Conservation (phyloP, 2,888 invertebrate species). For the Pristionchus entomophagus region DNA sequence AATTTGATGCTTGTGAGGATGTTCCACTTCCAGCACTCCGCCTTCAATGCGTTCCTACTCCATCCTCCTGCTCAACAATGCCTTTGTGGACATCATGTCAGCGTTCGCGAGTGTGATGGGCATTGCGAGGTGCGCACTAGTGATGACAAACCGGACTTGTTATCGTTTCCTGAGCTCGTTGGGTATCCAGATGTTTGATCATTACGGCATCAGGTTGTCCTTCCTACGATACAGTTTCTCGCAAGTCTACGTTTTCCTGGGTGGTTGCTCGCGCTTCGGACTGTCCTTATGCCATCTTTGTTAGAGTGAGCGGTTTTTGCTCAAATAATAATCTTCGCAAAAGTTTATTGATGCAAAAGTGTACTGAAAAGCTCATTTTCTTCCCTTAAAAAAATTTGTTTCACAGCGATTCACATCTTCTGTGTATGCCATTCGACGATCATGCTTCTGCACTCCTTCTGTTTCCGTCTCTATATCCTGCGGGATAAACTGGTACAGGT, state of each 20-base stretch:
- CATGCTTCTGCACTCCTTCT: background rate
- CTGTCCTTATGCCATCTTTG: background rate
- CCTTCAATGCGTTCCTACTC: constrained; percentile 1
- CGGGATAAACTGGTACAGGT: background rate
- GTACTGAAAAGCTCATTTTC: background rate
- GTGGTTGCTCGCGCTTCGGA: background rate
- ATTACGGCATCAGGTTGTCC: background rate
- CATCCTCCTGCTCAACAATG: background rate
- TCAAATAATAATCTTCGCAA: too few relatives aligned
- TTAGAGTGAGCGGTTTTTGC: background rate
- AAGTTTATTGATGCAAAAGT: background rate
- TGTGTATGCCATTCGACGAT: background rate
- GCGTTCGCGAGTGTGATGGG: background rate
- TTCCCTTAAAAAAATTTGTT: background rate
- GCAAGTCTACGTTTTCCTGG: background rate
- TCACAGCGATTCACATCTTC: background rate
- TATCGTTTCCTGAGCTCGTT: too few relatives aligned
- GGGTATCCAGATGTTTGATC: too few relatives aligned
- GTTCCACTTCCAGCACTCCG: background rate
- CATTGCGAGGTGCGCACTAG: background rate
- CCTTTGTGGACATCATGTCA: background rate
- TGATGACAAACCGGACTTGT: background rate
- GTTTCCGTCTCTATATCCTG: background rate
- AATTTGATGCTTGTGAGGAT: too few relatives aligned
- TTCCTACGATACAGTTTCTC: background rate